These are phyloP conservation scores for Amaurobius ferox DNA, from an alignment of 2,888 invertebrate species.

Conservation along the genomic window DNA sequence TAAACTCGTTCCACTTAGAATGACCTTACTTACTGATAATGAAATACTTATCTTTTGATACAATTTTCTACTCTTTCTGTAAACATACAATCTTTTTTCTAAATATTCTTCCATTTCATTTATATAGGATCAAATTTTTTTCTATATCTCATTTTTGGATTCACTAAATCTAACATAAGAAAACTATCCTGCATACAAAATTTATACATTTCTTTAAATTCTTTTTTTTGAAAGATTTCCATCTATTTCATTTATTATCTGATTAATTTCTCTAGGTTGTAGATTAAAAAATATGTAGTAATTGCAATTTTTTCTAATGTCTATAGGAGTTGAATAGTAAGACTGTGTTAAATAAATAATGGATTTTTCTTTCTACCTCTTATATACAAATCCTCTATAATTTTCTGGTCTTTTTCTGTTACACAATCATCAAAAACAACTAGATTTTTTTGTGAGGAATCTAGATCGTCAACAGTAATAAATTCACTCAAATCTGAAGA, in stretches of 20 bases:
- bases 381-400: constrained; percentile 16
- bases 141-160: constrained; percentile 18
- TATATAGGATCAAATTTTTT: constrained; percentile 21
- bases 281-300: constrained; percentile 30
- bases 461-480: constrained; percentile 16
- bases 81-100: constrained; percentile 22
- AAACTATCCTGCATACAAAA: constrained; percentile 10
- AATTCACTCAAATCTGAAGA: constrained; percentile 13
- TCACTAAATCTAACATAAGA: constrained; percentile 21
- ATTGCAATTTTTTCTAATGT: constrained; percentile 31
- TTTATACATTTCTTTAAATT: constrained; percentile 9
- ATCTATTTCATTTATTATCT: constrained; percentile 28
- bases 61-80: constrained; percentile 5
- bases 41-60: constrained; percentile 24
- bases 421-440: constrained; percentile 28
- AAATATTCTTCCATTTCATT: constrained; percentile 25
- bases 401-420: constrained; percentile 18
- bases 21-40: constrained; percentile 4
- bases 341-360: constrained; percentile 23
- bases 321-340: constrained; percentile 22
- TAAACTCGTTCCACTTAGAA: constrained; percentile 28
- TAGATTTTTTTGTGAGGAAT: constrained; percentile 3
- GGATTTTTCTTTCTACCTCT: constrained; percentile 35
- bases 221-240: neutral
- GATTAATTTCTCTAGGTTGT: constrained; percentile 13